Conservation (phyloP, 2,888 invertebrate genomes). For the Synergus laeviventris region DNA sequence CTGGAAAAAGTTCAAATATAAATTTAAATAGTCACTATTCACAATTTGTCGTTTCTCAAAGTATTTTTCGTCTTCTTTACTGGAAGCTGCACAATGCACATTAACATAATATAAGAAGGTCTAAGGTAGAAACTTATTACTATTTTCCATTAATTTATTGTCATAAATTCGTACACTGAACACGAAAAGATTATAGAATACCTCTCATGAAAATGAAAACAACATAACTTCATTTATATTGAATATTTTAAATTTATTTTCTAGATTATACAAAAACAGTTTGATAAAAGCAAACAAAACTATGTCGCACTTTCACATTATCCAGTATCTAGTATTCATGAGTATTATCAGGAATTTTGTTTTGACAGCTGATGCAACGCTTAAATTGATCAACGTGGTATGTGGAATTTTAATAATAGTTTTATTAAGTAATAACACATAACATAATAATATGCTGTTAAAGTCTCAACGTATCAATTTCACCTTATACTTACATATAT, state of each 20-base stretch:
- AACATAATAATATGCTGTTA: background rate
- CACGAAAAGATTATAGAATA: background rate
- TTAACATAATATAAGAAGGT: background rate
- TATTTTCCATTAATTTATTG: background rate
- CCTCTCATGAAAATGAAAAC: background rate
- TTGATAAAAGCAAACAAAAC: background rate
- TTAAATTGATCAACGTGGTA: slow-evolving; percentile 16
- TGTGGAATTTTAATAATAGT: background rate
- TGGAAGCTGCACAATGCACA: background rate
- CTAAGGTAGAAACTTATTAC: background rate
- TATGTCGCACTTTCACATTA: too few relatives aligned
- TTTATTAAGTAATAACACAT: background rate
- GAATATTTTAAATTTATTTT: background rate
- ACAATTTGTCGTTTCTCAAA: background rate
- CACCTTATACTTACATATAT: too few relatives aligned
- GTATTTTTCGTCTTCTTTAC: background rate
- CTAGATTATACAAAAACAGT: background rate
- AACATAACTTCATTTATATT: background rate
- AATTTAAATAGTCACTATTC: background rate
- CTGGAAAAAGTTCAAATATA: background rate
- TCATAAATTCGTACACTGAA: too few relatives aligned
- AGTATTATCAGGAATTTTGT: background rate
- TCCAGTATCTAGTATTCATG: background rate
- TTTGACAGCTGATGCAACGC: background rate
- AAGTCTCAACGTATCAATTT: background rate